These are phyloP conservation scores for Lasioglossum zephyrum DNA, from an alignment of 2,888 invertebrate species.

Conservation along the genomic window DNA sequence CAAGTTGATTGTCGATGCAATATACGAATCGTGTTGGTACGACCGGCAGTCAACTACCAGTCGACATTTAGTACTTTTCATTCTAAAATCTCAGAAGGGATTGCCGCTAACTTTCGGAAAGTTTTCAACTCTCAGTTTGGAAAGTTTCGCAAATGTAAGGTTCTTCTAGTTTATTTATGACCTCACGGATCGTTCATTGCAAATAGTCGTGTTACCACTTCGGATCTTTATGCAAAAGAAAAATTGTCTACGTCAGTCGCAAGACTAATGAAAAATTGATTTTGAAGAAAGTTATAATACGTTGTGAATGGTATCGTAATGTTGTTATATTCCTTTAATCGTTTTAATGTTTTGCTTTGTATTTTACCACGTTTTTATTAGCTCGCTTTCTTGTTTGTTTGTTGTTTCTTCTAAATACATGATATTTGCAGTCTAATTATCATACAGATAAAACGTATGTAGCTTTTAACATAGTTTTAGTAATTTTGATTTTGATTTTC, in stretches of 20 bases:
- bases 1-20: slow-evolving; percentile 49
- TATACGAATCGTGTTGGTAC: slow-evolving; percentile 69
- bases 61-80: slow-evolving; percentile 53
- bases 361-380: background rate
- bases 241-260: background rate
- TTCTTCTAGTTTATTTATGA: background rate
- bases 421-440: background rate
- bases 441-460: background rate
- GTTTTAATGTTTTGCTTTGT: background rate
- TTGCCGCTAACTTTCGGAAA: slow-evolving; percentile 65
- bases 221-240: background rate
- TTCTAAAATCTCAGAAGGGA: slow-evolving; percentile 59
- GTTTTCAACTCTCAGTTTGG: slow-evolving; percentile 59
- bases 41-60: slow-evolving; percentile 43
- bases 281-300: too few relatives aligned
- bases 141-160: slow-evolving; percentile 60
- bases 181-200: background rate
- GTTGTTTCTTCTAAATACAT: background rate
- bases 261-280: background rate
- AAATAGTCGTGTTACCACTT: background rate
- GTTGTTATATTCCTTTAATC: background rate
- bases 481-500: background rate
- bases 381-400: too few relatives aligned
- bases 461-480: background rate
- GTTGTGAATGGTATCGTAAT: too few relatives aligned